These are phyloP conservation scores for Pavo muticus DNA, from an alignment of 2,113 vertebrate species.

Conservation along the genomic window DNA sequence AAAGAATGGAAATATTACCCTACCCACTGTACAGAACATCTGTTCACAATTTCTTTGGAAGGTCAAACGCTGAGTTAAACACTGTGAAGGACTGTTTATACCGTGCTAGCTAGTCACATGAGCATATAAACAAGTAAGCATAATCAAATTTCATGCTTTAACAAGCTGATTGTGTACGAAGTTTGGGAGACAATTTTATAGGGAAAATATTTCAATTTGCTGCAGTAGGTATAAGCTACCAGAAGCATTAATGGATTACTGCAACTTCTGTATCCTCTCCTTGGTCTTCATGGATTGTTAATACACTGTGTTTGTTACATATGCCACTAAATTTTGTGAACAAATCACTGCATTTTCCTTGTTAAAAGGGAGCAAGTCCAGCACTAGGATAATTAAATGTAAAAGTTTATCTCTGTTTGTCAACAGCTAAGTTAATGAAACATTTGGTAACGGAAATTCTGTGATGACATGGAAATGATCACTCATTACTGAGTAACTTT, in stretches of 20 bases:
- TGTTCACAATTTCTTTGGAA: neutral
- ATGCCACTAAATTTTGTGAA: neutral
- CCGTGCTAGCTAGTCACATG: neutral
- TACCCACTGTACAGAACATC: neutral
- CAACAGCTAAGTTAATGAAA: conserved; percentile 17
- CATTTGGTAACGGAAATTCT: neutral
- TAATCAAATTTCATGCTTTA: conserved; percentile 33
- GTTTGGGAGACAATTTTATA: neutral
- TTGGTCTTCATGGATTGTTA: neutral
- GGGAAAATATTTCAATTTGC: neutral
- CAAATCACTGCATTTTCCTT: neutral
- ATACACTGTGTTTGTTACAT: conserved; percentile 28
- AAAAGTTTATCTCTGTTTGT: neutral
- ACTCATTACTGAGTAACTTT: neutral
- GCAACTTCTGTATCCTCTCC: neutral
- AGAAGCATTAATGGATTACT: neutral
- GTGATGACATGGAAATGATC: conserved; percentile 22
- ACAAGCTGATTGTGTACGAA: neutral
- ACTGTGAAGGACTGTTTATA: neutral
- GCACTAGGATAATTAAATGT: conserved; percentile 1
- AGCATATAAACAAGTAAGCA: neutral
- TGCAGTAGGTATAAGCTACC: neutral
- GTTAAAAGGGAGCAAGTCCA: neutral
- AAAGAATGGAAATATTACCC: neutral
- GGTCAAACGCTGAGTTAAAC: conserved; percentile 23